Evolutionary conservation across 2,797 vertebrate species (phyloP).

Genomic region (Megaceryle alcyon): DNA sequence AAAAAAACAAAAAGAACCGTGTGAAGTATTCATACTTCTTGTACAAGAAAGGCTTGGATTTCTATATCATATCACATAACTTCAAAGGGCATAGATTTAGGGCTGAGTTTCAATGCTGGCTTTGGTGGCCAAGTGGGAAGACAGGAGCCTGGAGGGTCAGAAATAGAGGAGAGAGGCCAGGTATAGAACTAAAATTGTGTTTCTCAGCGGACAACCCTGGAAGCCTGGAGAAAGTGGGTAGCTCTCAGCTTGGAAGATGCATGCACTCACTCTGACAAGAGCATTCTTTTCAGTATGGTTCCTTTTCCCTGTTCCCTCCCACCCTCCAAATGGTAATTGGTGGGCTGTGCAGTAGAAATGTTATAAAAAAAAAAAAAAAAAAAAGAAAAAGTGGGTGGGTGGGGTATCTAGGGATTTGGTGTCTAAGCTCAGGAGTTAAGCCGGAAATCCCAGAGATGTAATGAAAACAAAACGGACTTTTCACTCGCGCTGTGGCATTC

Average conservation of each 20-base stretch:
- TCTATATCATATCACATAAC: constrained; percentile 56
- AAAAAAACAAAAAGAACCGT: not conserved
- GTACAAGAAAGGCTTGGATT: constrained; percentile 62
- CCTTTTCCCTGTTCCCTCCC: not conserved
- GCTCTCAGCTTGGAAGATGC: not conserved
- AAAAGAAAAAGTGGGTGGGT: constrained; percentile 50
- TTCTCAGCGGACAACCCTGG: not conserved
- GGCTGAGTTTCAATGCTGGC: constrained; percentile 28
- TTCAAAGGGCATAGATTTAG: constrained; percentile 60
- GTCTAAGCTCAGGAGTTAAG: constrained; percentile 78
- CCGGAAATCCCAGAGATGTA: constrained; percentile 81
- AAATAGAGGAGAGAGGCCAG: not conserved
- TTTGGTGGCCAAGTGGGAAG: not conserved
- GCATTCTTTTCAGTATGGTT: constrained; percentile 21
- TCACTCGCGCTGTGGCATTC: constrained; percentile 78
- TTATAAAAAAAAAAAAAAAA: not conserved
- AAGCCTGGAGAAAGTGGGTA: not conserved
- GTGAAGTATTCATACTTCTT: constrained; percentile 66
- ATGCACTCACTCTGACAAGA: not conserved
- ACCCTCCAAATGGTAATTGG: constrained; percentile 45
- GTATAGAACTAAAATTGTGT: not conserved
- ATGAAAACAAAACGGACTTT: constrained; percentile 82
- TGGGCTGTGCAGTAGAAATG: constrained; percentile 12
- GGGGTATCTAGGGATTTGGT: constrained; percentile 77
- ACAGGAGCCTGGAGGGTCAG: not conserved